Evolutionary conservation across 2,888 invertebrate species (phyloP).

Genomic region (Thysanoteuthis rhombus): DNA sequence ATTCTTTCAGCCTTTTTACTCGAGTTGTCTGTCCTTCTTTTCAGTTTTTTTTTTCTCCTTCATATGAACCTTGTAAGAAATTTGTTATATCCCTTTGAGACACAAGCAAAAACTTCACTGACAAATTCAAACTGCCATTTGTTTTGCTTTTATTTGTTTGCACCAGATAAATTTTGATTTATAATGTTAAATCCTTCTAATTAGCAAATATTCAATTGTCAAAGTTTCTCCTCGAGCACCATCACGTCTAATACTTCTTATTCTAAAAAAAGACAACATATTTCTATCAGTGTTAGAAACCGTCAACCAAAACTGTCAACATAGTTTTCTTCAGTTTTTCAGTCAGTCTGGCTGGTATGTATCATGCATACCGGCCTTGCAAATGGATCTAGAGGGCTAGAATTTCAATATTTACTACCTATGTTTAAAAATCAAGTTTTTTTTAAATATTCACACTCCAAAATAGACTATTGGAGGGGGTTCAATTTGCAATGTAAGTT

Average conservation of each 20-base stretch:
- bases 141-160: neutral
- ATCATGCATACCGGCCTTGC: no score
- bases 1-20: neutral
- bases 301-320: no score
- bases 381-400: no score
- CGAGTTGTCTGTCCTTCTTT: neutral
- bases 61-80: neutral
- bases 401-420: no score
- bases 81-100: neutral
- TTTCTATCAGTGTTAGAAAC: neutral
- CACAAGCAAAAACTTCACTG: neutral
- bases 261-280: neutral
- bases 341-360: no score
- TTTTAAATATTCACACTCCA: no score
- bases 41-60: neutral
- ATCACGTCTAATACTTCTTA: no score
- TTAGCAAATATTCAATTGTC: neutral
- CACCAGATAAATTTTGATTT: neutral
- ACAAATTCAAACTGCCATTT: neutral
- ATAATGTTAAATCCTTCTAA: neutral
- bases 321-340: no score
- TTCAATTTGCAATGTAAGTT: no score
- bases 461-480: no score
- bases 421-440: no score
- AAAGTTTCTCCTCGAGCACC: neutral